These are phyloP conservation scores for Spatulosminthurus flaviceps DNA, from an alignment of 2,888 invertebrate genomes.

Conservation along the genomic window DNA sequence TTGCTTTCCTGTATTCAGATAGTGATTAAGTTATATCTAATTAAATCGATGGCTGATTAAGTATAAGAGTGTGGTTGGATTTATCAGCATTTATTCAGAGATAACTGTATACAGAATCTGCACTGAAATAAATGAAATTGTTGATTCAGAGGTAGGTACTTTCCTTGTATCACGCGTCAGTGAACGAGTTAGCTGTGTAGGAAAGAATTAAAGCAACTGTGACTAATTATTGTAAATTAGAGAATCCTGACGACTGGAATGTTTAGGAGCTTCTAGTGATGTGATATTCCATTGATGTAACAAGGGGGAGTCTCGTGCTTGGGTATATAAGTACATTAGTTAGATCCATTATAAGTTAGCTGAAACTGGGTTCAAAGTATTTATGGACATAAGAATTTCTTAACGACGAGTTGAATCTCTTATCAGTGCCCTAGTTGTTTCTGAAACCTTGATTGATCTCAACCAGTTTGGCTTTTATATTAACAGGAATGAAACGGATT, in stretches of 20 bases:
- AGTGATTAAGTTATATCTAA: no score
- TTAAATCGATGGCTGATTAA: no score
- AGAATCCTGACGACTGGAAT: not conserved
- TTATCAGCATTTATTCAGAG: no score
- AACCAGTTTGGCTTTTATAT: not conserved
- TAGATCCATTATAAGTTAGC: no score
- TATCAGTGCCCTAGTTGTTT: constrained; percentile 3
- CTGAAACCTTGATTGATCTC: not conserved
- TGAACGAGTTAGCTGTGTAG: no score
- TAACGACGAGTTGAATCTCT: not conserved
- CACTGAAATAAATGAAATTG: no score
- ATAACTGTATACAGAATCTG: no score
- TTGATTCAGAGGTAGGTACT: no score
- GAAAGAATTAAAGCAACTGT: no score
- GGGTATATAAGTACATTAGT: not conserved
- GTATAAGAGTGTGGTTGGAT: no score
- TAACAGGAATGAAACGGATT: not conserved
- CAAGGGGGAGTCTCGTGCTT: not conserved
- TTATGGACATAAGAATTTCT: not conserved
- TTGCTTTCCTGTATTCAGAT: no score
- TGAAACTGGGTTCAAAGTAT: not conserved
- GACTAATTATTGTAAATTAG: not conserved
- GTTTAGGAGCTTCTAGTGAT: not conserved
- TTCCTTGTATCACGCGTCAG: no score
- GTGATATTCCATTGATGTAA: not conserved